Evolutionary conservation across 2,888 invertebrate genomes (phyloP).

Genomic region (Prosapia bicincta): DNA sequence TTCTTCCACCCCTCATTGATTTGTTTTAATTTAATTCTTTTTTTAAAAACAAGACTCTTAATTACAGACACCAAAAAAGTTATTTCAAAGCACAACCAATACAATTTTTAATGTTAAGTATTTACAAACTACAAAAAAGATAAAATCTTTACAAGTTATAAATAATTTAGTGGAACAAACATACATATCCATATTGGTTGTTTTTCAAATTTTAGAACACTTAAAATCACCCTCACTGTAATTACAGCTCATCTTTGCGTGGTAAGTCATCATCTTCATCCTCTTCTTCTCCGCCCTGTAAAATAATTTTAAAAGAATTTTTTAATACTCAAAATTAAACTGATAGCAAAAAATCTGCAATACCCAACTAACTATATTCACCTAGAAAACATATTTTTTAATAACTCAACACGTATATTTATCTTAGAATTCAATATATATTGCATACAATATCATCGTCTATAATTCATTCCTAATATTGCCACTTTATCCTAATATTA

Average conservation of each 20-base stretch:
- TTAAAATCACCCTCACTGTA: not conserved
- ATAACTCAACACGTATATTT: no score
- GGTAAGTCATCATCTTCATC: constrained; percentile 71
- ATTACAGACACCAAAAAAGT: not conserved
- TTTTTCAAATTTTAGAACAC: not conserved
- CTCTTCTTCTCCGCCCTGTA: constrained; percentile 56
- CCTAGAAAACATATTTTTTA: no score
- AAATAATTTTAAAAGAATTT: not conserved
- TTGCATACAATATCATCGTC: no score
- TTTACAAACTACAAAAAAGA: constrained; percentile 2
- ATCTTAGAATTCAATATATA: no score
- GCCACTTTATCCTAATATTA: no score
- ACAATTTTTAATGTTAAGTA: not conserved
- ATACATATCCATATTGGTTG: not conserved
- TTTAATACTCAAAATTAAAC: no score
- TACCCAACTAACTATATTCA: no score
- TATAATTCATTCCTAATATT: no score
- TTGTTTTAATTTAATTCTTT: no score
- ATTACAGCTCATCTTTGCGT: constrained; percentile 76
- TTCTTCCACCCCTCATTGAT: no score
- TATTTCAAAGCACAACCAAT: not conserved
- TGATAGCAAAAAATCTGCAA: no score
- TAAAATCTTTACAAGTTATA: not conserved
- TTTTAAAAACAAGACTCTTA: not conserved
- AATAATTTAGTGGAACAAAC: not conserved